Base-by-base conservation (phyloP, 2,113 vertebrate species). In the Hepsetus odoe region DNA sequence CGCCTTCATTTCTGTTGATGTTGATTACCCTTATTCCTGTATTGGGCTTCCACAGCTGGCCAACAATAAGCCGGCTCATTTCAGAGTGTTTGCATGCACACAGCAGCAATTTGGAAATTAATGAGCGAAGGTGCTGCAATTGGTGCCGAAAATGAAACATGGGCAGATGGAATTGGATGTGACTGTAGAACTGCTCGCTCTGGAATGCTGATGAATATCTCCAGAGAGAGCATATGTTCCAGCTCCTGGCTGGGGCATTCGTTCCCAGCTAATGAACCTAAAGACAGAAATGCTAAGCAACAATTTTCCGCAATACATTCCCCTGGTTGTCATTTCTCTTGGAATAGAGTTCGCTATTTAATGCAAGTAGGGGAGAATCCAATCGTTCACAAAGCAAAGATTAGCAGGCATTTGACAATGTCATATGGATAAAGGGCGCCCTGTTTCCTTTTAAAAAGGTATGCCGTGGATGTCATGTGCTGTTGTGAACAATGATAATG, bases 151-250 rank as follows among this genome's bases (percentile, higher is more conserved):
- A 83, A 72, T 72, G 64, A 82, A 77, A 74, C 76, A 79, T 72
- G 22, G 73, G 73, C 82, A 83, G 61, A 83, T 83, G 82, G 82
- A 83, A 74, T 73, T 72, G 55, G 65, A 83, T 80, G 75, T 83
- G 73, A 80, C 59, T 79, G 77, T 72, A 68, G 82, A 71, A 59
- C 56, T 51, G 56, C 51, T 74, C 53, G 2, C 69, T 65, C 70
- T 59, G 61, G 74, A 80, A 77, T 80, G 82, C 79, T 80, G 79
- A 83, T 83, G 74, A 83, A 83, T 42, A 72, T 83, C 82, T 83
- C 82, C 78, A 77, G 82, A 77, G 64, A 77, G 69, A 80, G 82
- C 82, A 80, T 77, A 80, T 84, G 82, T 76, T 84, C 38, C 74
- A 33, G 77, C 51, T 80, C 74, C 53, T 83, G 77, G 73, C 61